Evolutionary conservation across 1,140 invertebrate genomes (phyloP).

Genomic region (Anastrepha ludens): DNA sequence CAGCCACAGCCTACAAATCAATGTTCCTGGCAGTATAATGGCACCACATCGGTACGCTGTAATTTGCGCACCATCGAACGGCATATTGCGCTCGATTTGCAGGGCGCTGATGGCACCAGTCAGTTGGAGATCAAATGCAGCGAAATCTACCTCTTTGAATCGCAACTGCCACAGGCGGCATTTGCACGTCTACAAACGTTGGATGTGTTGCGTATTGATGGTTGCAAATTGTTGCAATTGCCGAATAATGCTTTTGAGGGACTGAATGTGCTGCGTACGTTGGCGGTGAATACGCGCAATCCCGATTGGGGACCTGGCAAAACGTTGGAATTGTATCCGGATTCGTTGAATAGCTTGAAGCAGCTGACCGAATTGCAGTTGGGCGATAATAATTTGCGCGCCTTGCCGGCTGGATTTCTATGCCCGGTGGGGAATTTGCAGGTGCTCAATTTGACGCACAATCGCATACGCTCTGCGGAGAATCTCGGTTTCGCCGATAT

Average conservation of each 20-base stretch:
- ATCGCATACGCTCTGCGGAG: slow-evolving; percentile 84
- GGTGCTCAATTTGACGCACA: slow-evolving; percentile 87
- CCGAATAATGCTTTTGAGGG: slow-evolving; percentile 86
- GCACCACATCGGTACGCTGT: slow-evolving; percentile 80
- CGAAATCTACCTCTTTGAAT: slow-evolving; percentile 87
- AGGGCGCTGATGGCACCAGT: slow-evolving; percentile 81
- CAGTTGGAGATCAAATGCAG: slow-evolving; percentile 84
- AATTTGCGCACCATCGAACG: slow-evolving; percentile 82
- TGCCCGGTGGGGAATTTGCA: slow-evolving; percentile 87
- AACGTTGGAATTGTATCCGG: slow-evolving; percentile 81
- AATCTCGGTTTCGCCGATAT: slow-evolving; percentile 82
- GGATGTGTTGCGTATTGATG: slow-evolving; percentile 82
- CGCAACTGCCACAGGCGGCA: slow-evolving; percentile 81
- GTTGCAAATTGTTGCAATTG: slow-evolving; percentile 87
- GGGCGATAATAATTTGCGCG: slow-evolving; percentile 86
- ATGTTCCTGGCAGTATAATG: slow-evolving; percentile 80
- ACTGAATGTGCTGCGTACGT: slow-evolving; percentile 82
- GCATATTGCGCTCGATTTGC: slow-evolving; percentile 79
- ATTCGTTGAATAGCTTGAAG: slow-evolving; percentile 82
- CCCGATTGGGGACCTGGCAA: slow-evolving; percentile 84
- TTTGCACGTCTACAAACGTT: slow-evolving; percentile 84
- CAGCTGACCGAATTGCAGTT: slow-evolving; percentile 87
- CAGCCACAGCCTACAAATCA: slow-evolving; percentile 67
- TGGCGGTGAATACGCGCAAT: slow-evolving; percentile 85
- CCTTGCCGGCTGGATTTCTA: slow-evolving; percentile 83